These are phyloP conservation scores for Leptopilina boulardi DNA, from an alignment of 1,140 invertebrate genomes.

Conservation along the genomic window DNA sequence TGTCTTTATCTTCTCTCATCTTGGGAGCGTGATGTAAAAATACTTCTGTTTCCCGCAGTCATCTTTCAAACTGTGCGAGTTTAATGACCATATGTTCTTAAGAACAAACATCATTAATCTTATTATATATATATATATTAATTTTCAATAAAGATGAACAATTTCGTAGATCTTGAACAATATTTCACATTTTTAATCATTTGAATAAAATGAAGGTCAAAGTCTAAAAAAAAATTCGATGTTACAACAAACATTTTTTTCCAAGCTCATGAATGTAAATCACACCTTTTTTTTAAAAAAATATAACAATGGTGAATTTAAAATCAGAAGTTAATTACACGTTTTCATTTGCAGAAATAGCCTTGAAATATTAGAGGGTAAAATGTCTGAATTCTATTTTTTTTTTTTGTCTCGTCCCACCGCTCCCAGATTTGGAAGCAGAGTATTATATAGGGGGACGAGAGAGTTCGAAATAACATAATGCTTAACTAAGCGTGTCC, in stretches of 20 bases:
- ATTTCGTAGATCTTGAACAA: too few species aligned
- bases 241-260: too few species aligned
- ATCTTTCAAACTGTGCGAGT: background rate
- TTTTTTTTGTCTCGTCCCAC: constrained; percentile 1
- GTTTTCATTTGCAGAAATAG: background rate
- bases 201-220: too few species aligned
- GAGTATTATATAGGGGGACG: background rate
- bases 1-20: constrained; percentile 27
- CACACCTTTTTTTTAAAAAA: too few species aligned
- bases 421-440: constrained; percentile 1
- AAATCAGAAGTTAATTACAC: background rate
- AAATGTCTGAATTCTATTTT: background rate
- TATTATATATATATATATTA: too few species aligned
- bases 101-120: background rate
- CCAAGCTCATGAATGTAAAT: too few species aligned
- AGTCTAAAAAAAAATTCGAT: too few species aligned
- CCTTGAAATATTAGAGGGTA: background rate
- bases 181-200: too few species aligned
- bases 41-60: constrained; percentile 2
- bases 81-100: background rate
- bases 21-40: constrained; percentile 8
- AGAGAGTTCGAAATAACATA: constrained; percentile 32
- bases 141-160: background rate
- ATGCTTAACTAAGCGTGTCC: constrained; percentile 66
- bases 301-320: background rate